Evolutionary conservation across 92 coral and sea anemone genomes (phyloP), one percentile per base, ranked within the genome.

Genomic region (Desmophyllum pertusum): DNA sequence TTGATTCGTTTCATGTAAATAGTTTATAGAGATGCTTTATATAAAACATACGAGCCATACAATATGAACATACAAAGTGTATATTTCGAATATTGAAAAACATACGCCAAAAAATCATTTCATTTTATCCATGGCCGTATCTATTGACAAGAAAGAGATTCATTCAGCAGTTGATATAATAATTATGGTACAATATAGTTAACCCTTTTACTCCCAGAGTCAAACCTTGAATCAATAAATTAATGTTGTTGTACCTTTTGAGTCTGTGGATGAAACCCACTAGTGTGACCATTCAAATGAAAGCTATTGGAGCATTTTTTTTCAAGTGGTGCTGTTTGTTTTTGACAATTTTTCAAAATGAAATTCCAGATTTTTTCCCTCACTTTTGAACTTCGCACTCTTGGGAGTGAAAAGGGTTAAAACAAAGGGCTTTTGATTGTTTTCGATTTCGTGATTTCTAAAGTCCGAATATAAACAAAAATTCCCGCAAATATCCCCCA

Each of bases 1-100:
- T 5, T 69, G 76, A 80, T 80, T 68, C 43, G 61, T 64, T 79
- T 57, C 36, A 48, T 68, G 76, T 80, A 80, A 51, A 80, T 80
- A 80, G 72, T 80, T 67, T 35, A 46, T 38, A 67, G 42, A 67
- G 29, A 67, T 67, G 73, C 30, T 67, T 62, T 62, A 62, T 62
- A 35, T 40, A 36, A 43, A 48, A 67, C 33, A 68, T 40, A 67
- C n/a, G 66, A 35, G 52, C 27, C 45, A n/a, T 48, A 38, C 46
- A 31, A 64, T 31, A 31, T 40, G 18, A 59, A 38, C 46, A 30
- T n/a, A 76, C 38, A 9, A 64, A 78, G 59, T 68, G 46, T 50
- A 68, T 39, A 45, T 68, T 59, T 52, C 66, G 23, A 45, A 25
- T n/a, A 18, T 31, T 80, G 39, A 70, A 65, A 80, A 52, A 21